Conservation (phyloP, 2,113 vertebrate genomes). For the rat (Rattus norvegicus) region DNA sequence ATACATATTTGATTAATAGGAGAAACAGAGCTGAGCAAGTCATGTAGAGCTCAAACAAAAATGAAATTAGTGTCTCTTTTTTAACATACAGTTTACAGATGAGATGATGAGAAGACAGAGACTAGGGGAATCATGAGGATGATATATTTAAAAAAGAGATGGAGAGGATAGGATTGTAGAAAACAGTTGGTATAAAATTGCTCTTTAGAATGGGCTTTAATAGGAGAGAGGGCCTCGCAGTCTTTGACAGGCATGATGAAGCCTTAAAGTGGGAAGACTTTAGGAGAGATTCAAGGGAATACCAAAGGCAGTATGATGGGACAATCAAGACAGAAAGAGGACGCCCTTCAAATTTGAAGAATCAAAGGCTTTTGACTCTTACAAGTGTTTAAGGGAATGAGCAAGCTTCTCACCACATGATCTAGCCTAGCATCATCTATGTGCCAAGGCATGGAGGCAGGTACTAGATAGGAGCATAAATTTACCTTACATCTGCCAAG, state of each 20-base stretch:
- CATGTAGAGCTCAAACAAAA: background rate
- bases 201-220: background rate
- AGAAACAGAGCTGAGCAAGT: background rate
- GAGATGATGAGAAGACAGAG: background rate
- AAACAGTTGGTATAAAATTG: background rate
- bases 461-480: background rate
- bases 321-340: background rate
- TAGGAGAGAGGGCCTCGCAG: background rate
- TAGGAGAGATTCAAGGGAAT: background rate
- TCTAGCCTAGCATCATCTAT: background rate
- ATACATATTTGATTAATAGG: constrained; percentile 42
- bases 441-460: background rate
- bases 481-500: background rate
- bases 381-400: background rate
- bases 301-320: background rate
- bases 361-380: background rate
- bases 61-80: background rate
- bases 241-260: background rate
- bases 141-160: background rate
- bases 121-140: background rate
- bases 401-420: background rate
- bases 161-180: background rate
- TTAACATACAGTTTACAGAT: background rate
- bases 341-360: background rate
- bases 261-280: background rate